Evolutionary conservation across 2,113 vertebrate genomes (phyloP), one percentile per base, ranked within the genome.

Genomic region (Centropus unirufus): DNA sequence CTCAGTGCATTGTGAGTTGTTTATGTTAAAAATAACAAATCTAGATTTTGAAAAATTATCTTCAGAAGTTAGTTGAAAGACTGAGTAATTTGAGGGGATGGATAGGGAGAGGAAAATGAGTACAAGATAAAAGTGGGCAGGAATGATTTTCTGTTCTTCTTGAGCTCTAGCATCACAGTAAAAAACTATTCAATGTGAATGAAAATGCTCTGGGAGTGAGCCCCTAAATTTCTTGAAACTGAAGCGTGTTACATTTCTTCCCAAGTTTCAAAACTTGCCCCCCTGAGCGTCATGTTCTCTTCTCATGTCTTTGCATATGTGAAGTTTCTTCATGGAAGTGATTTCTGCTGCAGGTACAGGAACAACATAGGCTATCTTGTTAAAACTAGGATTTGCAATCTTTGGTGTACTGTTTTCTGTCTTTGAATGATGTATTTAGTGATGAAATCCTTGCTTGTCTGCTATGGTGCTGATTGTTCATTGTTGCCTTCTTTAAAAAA

Each of bases 271-370:
- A 49, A 72, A 30, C 2, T 69, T 46, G 5, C 4, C 14, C 14
- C 3, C 11, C 26, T 2, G 8, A 27, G 14, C 52, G 47, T 4
- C 3, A 1, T 7, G 1, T 63, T 82, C 20, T 55, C 5, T 12
- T 78, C 21, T 3, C 1, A 0, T 7, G 6, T 14, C 6, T 49
- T 47, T 54, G 26, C 5, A 2, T 11, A 14, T 0, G 0, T 47
- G 4, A 27, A 30, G 7, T 54, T 81, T 49, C 40, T 61, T 32
- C 49, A 34, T n/a, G 24, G 9, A 73, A 54, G 4, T 14, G 7
- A 44, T 64, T 93, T 12, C 23, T 63, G 8, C 5, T 57, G 34
- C 39, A 24, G 8, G 3, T 49, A 40, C n/a, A n/a, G 22, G 83
- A 79, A 24, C 1, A 21, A 21, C 10, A 21, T 11, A 69, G 17